Base-by-base conservation (phyloP, 1,140 invertebrate genomes). In the Cotesia typhae region DNA sequence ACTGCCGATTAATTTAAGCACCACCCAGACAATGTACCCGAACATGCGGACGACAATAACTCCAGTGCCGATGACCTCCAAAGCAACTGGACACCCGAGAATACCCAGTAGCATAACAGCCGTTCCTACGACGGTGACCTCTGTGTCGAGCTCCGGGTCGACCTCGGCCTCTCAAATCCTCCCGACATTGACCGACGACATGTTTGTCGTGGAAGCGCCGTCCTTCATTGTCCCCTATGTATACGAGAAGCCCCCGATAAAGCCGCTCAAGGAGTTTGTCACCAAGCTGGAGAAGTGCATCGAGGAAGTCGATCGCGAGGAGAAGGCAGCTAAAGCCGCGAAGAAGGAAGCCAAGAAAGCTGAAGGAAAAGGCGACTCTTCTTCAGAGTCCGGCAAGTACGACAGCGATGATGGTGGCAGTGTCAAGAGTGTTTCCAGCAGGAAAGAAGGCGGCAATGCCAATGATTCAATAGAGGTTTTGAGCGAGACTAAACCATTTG, bases 181-280 rank as follows among this genome's bases (percentile, higher is more conserved):
- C 73, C 93, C 94, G 0, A 92, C 93, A 4, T 86, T 96, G 4
- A 95, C 94, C 4, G 94, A 96, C 82, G 94, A 95, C 78, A 95
- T 95, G 92, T 96, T 93, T 85, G 94, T 96, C 1, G 92, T 96
- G 6, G 94, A 96, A 85, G 94, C 94, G 28, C 95, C 95, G 3
- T 96, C 94, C 10, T 96, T 96, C 80, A 95, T 96, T 80, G 94
- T 96, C 75, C 95, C 95, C 53, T 96, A 96, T 84, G 94, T 96
- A n/a, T 96, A 95, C 83, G 94, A 96, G 85, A 95, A 95, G 83
- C 93, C 94, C 4, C 93, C 94, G 0, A 83, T 93, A 5, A 92
- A 93, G 79, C 91, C 91, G 57, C 88, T 96, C 60, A 94, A 92
- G 82, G 91, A 93, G 74, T 94, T 93, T 82, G 89, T 95, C 57